A percentile compares a stretch with the other conserved stretches of the same genome.
These are phyloP conservation scores for Astreopora myriophthalma DNA, from an alignment of 64 coral and sea anemone species.

Conservation along the genomic window DNA sequence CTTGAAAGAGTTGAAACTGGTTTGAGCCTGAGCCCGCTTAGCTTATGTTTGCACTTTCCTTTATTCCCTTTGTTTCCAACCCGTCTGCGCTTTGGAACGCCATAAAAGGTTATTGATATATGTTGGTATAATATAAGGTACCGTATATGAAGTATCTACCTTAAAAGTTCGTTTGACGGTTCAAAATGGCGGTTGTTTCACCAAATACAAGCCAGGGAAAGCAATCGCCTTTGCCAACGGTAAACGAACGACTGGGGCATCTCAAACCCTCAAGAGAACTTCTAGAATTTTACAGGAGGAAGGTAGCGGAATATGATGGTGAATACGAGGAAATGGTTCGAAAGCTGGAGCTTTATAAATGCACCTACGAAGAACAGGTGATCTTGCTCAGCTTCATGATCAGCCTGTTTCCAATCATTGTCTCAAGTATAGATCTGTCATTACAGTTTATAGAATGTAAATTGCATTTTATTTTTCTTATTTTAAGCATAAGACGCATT, in stretches of 20 bases:
- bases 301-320: constrained; percentile 98
- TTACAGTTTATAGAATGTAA: not conserved
- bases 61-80: too few species aligned
- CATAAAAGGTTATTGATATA: too few species aligned
- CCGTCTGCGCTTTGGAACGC: too few species aligned
- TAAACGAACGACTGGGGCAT: constrained; percentile 94
- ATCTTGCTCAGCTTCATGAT: not conserved
- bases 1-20: too few species aligned
- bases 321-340: constrained; percentile 93
- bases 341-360: constrained; percentile 95
- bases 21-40: too few species aligned
- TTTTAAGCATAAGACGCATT: constrained; percentile 87
- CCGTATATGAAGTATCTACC: too few species aligned
- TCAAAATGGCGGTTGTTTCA: constrained; percentile 56
- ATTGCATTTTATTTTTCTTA: not conserved
- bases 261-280: constrained; percentile 94
- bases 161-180: constrained; percentile 62
- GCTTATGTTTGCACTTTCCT: too few species aligned
- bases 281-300: constrained; percentile 95
- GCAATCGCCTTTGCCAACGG: constrained; percentile 83
- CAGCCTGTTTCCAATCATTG: not conserved
- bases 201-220: not conserved
- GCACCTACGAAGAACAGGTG: constrained; percentile 99
- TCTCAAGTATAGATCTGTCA: not conserved
- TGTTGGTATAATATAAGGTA: too few species aligned